phyloP scores from a whole-genome alignment of 1,140 invertebrate species.

The Drosophila pachea region DNA sequence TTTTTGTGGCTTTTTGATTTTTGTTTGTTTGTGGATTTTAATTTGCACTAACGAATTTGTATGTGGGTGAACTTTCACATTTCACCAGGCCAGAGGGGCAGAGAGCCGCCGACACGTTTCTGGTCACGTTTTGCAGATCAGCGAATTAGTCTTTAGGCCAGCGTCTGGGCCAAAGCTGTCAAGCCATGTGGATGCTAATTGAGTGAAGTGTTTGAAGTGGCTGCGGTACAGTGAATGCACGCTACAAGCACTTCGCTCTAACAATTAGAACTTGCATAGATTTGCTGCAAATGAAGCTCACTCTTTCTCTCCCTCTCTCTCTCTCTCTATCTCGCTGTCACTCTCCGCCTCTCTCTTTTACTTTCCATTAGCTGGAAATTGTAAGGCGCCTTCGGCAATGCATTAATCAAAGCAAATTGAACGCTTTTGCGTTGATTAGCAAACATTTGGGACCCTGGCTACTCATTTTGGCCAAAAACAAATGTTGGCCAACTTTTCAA shows the following conservation, averaged over 20 bases:
- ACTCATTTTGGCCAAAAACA: constrained; percentile 12
- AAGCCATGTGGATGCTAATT: constrained; percentile 41
- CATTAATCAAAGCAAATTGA: constrained; percentile 16
- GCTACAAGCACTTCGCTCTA: no score
- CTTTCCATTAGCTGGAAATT: neutral
- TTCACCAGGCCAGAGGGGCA: constrained; percentile 41
- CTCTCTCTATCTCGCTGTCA: neutral
- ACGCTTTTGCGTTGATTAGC: constrained; percentile 5
- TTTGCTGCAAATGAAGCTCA: neutral
- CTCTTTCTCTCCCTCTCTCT: neutral
- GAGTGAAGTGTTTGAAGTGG: constrained; percentile 27
- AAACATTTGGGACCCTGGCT: neutral
- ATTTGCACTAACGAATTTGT: constrained; percentile 57
- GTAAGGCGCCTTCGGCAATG: neutral
- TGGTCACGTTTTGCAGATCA: constrained; percentile 59
- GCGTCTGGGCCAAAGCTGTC: constrained; percentile 1
- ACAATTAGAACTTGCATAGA: neutral
- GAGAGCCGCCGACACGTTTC: constrained; percentile 54
- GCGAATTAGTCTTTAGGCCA: constrained; percentile 5
- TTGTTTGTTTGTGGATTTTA: constrained; percentile 36
- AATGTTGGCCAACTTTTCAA: constrained; percentile 69
- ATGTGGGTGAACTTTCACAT: constrained; percentile 77
- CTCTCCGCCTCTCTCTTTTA: neutral
- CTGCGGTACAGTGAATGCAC: neutral
- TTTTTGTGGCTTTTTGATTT: constrained; percentile 27